Conservation (phyloP, 1,140 invertebrate species). For the Pseudomyrmex gracilis region DNA sequence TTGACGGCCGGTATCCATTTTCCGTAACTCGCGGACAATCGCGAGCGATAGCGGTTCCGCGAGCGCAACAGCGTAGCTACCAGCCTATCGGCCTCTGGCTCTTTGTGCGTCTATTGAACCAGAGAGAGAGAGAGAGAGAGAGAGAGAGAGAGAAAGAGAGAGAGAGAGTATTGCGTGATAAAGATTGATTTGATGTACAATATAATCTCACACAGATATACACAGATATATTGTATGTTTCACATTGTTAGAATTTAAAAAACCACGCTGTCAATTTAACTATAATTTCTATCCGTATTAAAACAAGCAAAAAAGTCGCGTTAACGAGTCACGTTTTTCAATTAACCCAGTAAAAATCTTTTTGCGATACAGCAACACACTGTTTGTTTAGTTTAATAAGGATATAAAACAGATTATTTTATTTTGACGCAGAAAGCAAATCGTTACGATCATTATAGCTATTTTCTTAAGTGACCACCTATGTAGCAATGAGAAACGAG, state of each 20-base stretch:
- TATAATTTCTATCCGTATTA: no score
- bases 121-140: neutral
- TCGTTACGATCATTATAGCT: conserved; percentile 1
- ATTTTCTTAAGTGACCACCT: neutral
- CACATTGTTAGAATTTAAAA: no score
- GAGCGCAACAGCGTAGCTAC: neutral
- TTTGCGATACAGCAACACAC: neutral
- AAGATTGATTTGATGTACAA: conserved; percentile 6
- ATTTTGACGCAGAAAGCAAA: conserved; percentile 5
- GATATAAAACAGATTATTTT: neutral
- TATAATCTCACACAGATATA: neutral
- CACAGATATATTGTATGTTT: neutral
- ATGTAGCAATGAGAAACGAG: neutral
- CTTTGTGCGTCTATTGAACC: neutral
- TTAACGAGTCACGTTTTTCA: neutral
- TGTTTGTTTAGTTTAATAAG: neutral
- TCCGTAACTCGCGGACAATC: conserved; percentile 30
- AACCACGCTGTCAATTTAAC: no score
- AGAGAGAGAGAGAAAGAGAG: no score
- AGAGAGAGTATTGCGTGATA: neutral
- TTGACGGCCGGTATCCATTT: conserved; percentile 52
- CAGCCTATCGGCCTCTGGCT: neutral
- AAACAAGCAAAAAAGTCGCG: no score
- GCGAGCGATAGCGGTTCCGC: neutral
- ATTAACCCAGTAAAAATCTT: neutral